Evolutionary conservation across 1,140 invertebrate species (phyloP).

Genomic region (Brachionus paranguensis): DNA sequence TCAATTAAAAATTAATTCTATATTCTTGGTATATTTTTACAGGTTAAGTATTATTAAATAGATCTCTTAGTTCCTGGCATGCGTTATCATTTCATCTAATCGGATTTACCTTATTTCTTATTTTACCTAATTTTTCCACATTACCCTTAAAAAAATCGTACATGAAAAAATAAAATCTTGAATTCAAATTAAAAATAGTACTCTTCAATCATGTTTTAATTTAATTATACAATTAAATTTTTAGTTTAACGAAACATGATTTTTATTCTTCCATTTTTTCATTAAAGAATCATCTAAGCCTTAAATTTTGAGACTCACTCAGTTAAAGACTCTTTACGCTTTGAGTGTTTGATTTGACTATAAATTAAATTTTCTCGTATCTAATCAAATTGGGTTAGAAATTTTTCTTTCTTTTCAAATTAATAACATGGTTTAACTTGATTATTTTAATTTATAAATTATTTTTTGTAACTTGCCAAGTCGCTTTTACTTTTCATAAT

Average conservation of each 20-base stretch:
- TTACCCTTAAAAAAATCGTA: not conserved
- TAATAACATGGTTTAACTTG: not conserved
- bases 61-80: no score
- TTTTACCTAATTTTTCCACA: not conserved
- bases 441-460: not conserved
- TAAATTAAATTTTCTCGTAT: not conserved
- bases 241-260: not conserved
- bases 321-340: not conserved
- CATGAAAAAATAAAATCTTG: not conserved
- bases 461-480: not conserved
- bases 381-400: not conserved
- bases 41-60: no score
- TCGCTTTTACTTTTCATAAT: not conserved
- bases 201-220: not conserved
- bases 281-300: not conserved
- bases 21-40: no score
- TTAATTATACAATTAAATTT: not conserved
- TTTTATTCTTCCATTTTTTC: no score
- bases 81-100: no score
- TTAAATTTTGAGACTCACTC: not conserved
- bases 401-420: not conserved
- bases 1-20: no score
- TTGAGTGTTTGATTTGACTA: not conserved
- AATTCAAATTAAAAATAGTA: not conserved
- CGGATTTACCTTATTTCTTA: no score